A percentile compares a stretch with the other conserved stretches of the same genome.
Conservation (phyloP, 2,797 vertebrate genomes). For the Semotilus atromaculatus region DNA sequence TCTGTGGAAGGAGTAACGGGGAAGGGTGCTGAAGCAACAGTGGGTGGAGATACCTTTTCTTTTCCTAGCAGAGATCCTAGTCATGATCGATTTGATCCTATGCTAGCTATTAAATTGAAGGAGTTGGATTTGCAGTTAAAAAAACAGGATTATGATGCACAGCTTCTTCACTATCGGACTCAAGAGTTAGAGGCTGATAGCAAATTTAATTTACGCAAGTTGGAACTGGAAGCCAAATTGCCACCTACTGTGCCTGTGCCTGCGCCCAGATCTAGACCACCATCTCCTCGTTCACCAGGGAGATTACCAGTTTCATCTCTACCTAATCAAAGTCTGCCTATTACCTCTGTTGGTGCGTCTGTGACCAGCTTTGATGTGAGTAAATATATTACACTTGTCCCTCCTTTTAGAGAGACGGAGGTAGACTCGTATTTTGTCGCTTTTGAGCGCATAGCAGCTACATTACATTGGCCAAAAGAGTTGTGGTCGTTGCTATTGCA, state of each 20-base stretch:
- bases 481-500: too few species aligned
- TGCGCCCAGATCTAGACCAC: not conserved
- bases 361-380: not conserved
- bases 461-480: too few species aligned
- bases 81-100: too few species aligned
- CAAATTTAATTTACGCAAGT: not conserved
- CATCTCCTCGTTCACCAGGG: not conserved
- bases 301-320: not conserved
- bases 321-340: not conserved
- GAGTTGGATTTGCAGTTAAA: not conserved
- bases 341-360: not conserved
- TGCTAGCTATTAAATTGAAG: not conserved
- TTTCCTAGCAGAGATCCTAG: too few species aligned
- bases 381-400: not conserved
- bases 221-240: not conserved
- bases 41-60: too few species aligned
- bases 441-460: too few species aligned
- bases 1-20: too few species aligned
- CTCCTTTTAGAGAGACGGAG: not conserved
- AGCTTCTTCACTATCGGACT: not conserved
- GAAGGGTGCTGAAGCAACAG: too few species aligned
- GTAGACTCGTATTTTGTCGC: too few species aligned
- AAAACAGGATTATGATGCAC: not conserved
- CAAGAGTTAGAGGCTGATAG: not conserved
- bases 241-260: not conserved